Conservation (phyloP, 2,113 vertebrate genomes). For the Silurus glanis region DNA sequence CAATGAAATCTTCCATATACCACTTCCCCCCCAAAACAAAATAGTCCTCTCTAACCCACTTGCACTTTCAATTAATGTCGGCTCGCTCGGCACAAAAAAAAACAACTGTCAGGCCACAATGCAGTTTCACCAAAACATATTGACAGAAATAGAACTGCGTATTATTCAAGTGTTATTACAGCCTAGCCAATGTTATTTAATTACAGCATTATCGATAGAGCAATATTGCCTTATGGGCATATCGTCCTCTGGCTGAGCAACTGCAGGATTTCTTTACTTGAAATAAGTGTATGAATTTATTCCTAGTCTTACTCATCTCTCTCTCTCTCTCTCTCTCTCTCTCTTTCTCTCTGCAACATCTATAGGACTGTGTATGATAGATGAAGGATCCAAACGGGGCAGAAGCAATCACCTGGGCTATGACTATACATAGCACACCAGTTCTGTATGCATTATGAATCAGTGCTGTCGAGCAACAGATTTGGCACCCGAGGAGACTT, state of each 20-base stretch:
- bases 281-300: not conserved
- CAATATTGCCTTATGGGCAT: conserved; percentile 23
- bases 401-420: conserved; percentile 52
- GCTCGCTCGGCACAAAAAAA: not conserved
- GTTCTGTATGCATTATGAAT: conserved; percentile 51
- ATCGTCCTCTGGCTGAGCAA: not conserved
- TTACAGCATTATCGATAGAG: conserved; percentile 35
- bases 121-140: conserved; percentile 35
- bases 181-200: conserved; percentile 29
- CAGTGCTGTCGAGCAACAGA: conserved; percentile 1
- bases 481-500: conserved; percentile 23
- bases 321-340: not conserved
- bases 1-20: not conserved
- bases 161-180: conserved; percentile 49
- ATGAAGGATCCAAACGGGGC: conserved; percentile 45
- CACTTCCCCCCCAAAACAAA: not conserved
- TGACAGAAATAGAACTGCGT: conserved; percentile 24
- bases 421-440: conserved; percentile 47
- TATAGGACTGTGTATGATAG: conserved; percentile 36
- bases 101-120: conserved; percentile 28
- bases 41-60: not conserved
- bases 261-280: conserved; percentile 11
- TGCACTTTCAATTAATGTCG: not conserved
- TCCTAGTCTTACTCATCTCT: not conserved
- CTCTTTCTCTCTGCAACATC: not conserved